Evolutionary conservation across 2,888 invertebrate species (phyloP).

Genomic region (Steinernema scapterisci): DNA sequence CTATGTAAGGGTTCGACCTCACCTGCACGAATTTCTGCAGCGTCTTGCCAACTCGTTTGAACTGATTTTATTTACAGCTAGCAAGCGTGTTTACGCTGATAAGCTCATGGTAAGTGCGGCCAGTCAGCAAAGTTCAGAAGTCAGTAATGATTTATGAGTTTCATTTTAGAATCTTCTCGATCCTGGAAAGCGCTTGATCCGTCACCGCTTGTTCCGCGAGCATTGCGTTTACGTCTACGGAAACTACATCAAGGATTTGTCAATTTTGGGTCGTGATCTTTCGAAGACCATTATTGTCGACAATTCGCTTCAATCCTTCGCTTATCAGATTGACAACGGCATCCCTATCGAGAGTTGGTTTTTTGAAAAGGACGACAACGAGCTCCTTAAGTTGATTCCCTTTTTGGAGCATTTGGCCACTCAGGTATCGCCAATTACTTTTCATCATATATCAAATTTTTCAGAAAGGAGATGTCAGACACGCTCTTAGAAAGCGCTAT

Average conservation of each 20-base stretch:
- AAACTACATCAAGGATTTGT: constrained; percentile 92
- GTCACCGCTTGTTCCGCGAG: constrained; percentile 86
- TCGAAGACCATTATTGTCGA: constrained; percentile 85
- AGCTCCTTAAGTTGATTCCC: constrained; percentile 86
- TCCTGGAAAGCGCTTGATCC: constrained; percentile 84
- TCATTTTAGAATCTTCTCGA: constrained; percentile 78
- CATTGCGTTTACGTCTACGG: constrained; percentile 93
- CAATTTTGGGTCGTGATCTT: constrained; percentile 87
- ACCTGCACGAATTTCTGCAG: constrained; percentile 87
- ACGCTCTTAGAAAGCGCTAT: constrained; percentile 86
- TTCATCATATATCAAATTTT: too few relatives aligned
- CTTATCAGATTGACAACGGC: constrained; percentile 86
- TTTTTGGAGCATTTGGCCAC: constrained; percentile 82
- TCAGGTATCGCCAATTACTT: constrained; percentile 10
- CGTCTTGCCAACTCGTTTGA: constrained; percentile 85
- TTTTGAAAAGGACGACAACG: constrained; percentile 84
- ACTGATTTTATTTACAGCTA: constrained; percentile 92
- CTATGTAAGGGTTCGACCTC: constrained; percentile 86
- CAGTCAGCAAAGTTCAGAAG: too few relatives aligned
- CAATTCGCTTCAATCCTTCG: constrained; percentile 87
- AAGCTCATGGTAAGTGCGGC: constrained; percentile 77
- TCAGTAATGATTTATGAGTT: constrained; percentile 8
- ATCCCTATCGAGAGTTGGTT: constrained; percentile 98
- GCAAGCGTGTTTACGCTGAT: constrained; percentile 92
- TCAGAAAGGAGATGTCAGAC: constrained; percentile 85